Evolutionary conservation across 2,113 vertebrate genomes (phyloP).

Genomic region (Leptosomus discolor): DNA sequence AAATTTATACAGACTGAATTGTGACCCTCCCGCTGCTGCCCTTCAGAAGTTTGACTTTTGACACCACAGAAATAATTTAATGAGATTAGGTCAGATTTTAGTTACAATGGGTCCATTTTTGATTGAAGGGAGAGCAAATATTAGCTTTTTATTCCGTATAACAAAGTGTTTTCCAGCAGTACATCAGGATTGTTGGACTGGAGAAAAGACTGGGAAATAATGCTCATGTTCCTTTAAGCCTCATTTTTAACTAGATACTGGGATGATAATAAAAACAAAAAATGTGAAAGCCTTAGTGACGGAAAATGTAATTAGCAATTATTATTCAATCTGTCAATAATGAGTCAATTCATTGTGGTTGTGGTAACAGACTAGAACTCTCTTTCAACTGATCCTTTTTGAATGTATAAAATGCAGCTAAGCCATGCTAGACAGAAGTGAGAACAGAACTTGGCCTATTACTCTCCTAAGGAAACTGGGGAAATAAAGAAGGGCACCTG

Average conservation of each 20-base stretch:
- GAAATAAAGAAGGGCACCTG: neutral
- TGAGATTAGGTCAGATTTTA: neutral
- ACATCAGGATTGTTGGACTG: neutral
- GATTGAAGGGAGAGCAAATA: conserved; percentile 8
- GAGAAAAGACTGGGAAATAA: neutral
- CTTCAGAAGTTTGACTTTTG: conserved; percentile 19
- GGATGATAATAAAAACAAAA: neutral
- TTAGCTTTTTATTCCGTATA: neutral
- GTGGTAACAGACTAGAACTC: neutral
- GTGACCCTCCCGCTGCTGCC: neutral
- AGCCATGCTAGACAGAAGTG: neutral
- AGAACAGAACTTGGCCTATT: neutral
- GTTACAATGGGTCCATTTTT: neutral
- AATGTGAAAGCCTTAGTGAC: neutral
- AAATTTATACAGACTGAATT: conserved; percentile 33
- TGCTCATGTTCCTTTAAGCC: neutral
- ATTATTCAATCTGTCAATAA: neutral
- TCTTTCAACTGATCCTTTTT: neutral
- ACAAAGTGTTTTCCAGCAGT: neutral
- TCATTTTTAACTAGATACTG: neutral
- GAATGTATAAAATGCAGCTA: neutral
- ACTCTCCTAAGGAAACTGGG: neutral
- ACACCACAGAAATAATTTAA: conserved; percentile 13
- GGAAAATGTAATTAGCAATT: neutral
- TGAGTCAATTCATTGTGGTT: neutral